Conservation (phyloP, 2,888 invertebrate species). For the Gastracanthus pulcherrimus region DNA sequence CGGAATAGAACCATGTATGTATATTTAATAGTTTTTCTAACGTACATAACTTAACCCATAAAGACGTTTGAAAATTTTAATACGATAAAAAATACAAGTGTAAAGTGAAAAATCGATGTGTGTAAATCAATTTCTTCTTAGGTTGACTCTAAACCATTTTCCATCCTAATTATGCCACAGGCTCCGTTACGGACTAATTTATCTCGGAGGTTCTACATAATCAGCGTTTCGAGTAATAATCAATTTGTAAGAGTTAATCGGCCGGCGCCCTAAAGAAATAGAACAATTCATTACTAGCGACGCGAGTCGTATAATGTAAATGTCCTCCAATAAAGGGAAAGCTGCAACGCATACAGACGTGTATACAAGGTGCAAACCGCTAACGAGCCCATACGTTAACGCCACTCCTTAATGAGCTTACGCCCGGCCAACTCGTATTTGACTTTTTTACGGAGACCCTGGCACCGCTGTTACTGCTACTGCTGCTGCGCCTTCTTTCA, state of each 20-base stretch:
- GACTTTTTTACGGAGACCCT: conserved; percentile 57
- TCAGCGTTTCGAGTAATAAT: conserved; percentile 53
- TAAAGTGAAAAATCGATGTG: neutral
- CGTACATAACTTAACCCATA: neutral
- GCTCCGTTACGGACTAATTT: neutral
- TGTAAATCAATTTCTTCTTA: too few relatives aligned
- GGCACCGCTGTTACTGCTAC: neutral
- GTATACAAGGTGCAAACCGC: conserved; percentile 18
- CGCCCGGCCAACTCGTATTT: conserved; percentile 59
- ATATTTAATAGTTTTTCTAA: conserved; percentile 44
- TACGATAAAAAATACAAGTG: too few relatives aligned
- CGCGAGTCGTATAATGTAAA: conserved; percentile 11
- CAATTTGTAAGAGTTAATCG: conserved; percentile 35
- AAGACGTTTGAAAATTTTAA: neutral
- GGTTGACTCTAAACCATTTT: too few relatives aligned
- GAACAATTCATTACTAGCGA: conserved; percentile 27
- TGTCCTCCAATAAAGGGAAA: neutral
- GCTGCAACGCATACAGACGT: neutral
- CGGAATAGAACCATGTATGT: conserved; percentile 61
- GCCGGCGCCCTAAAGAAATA: conserved; percentile 7
- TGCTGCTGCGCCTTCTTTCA: neutral
- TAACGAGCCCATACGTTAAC: conserved; percentile 74
- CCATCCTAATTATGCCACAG: neutral
- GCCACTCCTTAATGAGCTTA: conserved; percentile 71
- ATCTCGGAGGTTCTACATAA: conserved; percentile 56